phyloP scores from a whole-genome alignment of 2,113 vertebrate species.

The Pseudorectes ferrugineus region DNA sequence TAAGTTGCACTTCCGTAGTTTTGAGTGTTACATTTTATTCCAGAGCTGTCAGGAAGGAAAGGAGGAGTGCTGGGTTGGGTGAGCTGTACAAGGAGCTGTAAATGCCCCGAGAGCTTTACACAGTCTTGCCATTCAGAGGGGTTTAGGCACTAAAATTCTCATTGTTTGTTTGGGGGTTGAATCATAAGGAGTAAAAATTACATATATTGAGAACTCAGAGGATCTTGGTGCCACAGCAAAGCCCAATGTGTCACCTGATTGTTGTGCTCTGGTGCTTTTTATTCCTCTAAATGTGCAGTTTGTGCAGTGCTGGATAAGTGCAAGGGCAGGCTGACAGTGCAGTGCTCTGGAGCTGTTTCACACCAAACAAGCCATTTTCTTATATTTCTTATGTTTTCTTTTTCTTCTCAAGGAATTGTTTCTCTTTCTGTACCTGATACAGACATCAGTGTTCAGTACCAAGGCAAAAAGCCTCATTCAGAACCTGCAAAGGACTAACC shows the following conservation, averaged over 20 bases:
- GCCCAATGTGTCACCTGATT: background rate
- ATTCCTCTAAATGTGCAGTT: background rate
- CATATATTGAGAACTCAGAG: rapidly evolving
- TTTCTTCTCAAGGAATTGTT: background rate
- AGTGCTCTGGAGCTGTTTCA: background rate
- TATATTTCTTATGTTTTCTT: no score
- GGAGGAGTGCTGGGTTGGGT: background rate
- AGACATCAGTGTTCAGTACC: background rate
- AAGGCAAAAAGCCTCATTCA: background rate
- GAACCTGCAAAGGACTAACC: background rate
- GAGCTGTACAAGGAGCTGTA: background rate
- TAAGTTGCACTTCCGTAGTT: background rate
- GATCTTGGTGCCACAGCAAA: background rate
- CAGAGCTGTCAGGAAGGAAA: background rate
- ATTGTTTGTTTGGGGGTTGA: background rate
- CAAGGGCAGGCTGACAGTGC: background rate
- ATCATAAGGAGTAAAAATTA: background rate
- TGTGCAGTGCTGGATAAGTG: background rate
- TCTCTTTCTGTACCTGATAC: background rate
- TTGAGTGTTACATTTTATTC: background rate
- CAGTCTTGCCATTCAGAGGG: background rate
- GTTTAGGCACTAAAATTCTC: background rate
- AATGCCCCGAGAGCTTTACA: background rate
- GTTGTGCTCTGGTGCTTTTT: background rate
- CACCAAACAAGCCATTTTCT: background rate